phyloP scores from a whole-genome alignment of 2,888 invertebrate genomes.

The Caenorhabditis plicata region DNA sequence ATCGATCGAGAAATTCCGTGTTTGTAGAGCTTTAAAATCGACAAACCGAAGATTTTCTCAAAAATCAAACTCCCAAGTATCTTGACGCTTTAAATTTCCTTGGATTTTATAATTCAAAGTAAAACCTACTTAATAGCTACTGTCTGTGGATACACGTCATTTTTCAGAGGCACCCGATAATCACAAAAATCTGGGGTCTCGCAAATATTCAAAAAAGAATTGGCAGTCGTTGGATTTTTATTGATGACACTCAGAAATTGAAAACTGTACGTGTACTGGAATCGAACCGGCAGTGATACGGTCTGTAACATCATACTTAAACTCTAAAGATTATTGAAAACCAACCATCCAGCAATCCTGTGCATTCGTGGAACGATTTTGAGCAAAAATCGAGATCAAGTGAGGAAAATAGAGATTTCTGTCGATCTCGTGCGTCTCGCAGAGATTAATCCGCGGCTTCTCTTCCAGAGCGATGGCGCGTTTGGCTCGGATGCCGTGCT shows the following conservation, averaged over 20 bases:
- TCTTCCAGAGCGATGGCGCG: conserved; percentile 32
- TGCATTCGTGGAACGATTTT: conserved; percentile 51
- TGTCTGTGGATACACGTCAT: conserved; percentile 60
- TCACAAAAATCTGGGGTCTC: conserved; percentile 34
- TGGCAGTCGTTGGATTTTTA: conserved; percentile 29
- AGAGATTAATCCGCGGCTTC: conserved; percentile 57
- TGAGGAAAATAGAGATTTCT: conserved; percentile 59
- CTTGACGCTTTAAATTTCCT: no score
- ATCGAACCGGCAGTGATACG: conserved; percentile 55
- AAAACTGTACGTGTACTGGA: conserved; percentile 63
- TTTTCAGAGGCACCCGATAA: conserved; percentile 52
- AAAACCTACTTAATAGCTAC: conserved; percentile 46
- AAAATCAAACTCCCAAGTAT: no score
- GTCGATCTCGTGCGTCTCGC: conserved; percentile 43
- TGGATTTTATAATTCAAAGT: background rate
- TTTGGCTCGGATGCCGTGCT: conserved; percentile 39
- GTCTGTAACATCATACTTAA: conserved; percentile 27
- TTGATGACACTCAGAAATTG: conserved; percentile 61
- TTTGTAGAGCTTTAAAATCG: no score
- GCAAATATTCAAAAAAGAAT: conserved; percentile 29
- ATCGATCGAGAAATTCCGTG: no score
- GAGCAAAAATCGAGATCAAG: conserved; percentile 49
- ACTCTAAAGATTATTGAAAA: background rate
- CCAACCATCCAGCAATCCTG: conserved; percentile 59
- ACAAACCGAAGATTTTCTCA: no score